A percentile compares a stretch with the other conserved stretches of the same genome.
Conservation (phyloP, 1,140 invertebrate species). For the Phymorhynchus buccinoides region DNA sequence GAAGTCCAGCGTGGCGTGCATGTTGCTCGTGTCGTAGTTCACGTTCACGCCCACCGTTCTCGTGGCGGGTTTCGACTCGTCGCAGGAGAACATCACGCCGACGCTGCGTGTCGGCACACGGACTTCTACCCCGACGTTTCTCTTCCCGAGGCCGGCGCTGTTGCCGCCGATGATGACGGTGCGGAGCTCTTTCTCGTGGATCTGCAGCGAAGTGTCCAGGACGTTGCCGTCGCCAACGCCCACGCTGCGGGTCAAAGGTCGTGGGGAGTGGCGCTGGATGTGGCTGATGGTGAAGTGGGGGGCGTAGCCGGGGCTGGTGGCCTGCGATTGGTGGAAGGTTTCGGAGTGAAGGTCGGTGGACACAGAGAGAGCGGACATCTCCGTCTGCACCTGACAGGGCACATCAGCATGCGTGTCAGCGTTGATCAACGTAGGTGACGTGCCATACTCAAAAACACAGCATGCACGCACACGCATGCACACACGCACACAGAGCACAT, state of each 20-base stretch:
- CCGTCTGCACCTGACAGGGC: slow-evolving; percentile 48
- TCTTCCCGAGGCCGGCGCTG: slow-evolving; percentile 54
- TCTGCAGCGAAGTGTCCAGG: slow-evolving; percentile 66
- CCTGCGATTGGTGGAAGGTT: not conserved
- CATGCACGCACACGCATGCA: not conserved
- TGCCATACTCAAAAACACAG: too few species aligned
- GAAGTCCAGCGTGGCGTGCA: slow-evolving; percentile 60
- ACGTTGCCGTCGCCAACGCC: slow-evolving; percentile 72
- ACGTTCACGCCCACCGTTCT: slow-evolving; percentile 68
- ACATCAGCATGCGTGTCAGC: too few species aligned
- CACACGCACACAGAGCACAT: not conserved
- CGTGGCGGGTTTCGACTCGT: slow-evolving; percentile 66
- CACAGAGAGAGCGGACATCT: slow-evolving; percentile 31
- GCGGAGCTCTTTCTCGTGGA: slow-evolving; percentile 72
- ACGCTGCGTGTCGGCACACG: slow-evolving; percentile 78
- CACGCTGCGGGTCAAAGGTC: slow-evolving; percentile 65
- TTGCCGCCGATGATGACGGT: slow-evolving; percentile 70
- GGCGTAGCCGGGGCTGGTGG: not conserved
- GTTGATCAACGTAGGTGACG: too few species aligned
- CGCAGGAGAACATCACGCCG: slow-evolving; percentile 65
- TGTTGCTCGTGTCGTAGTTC: slow-evolving; percentile 59
- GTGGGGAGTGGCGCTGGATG: slow-evolving; percentile 48
- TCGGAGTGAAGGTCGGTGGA: not conserved
- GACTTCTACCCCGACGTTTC: slow-evolving; percentile 82
- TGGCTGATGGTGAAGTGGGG: slow-evolving; percentile 49